Evolutionary conservation across 2,797 vertebrate genomes (phyloP), one percentile per base, ranked within the genome.

Genomic region (Phalanger gymnotis): DNA sequence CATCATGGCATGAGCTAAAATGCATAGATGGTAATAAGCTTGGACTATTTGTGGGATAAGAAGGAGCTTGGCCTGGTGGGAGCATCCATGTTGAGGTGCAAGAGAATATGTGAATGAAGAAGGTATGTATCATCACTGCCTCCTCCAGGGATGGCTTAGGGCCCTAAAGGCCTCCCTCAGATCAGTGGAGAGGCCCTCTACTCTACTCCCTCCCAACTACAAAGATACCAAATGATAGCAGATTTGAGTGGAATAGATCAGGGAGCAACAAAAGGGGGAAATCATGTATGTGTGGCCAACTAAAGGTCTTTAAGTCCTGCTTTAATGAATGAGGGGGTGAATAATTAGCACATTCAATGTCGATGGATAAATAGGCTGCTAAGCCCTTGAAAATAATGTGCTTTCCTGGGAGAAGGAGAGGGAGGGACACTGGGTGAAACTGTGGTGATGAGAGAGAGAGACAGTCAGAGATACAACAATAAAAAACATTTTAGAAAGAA

Each of bases 11-110:
- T 25, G 66, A 47, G n/a, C 66, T 47, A 81, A 47, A 25, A 40
- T 25, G n/a, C 40, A 56, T 90, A 96, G 51, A n/a, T 34, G 53
- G 14, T 13, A 3, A 47, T 54, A 25, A 28, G 13, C 4, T 22
- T 81, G 40, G 22, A 19, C 47, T 40, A 0, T 1, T 0, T 0
- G 0, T 31, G 0, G 2, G 61, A 54, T 5, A 10, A 47, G 10
- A 91, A n/a, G 51, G 7, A 92, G 25, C 53, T 90, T 92, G 47
- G 16, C 11, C 34, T 28, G 31, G 73, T 25, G 14, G 56, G 54
- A 94, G 53, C 51, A 30, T 31, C 12, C 27, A 2, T 0, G 0
- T 19, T 9, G 4, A 22, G 53, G 34, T 16, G 30, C 2, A 22
- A 58, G 40, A 90, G 89, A 93, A 25, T 14, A 66, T 6, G 13